A percentile compares a stretch with the other conserved stretches of the same genome.
Conservation (phyloP, 2,113 vertebrate species). For the Prunella himalayana region DNA sequence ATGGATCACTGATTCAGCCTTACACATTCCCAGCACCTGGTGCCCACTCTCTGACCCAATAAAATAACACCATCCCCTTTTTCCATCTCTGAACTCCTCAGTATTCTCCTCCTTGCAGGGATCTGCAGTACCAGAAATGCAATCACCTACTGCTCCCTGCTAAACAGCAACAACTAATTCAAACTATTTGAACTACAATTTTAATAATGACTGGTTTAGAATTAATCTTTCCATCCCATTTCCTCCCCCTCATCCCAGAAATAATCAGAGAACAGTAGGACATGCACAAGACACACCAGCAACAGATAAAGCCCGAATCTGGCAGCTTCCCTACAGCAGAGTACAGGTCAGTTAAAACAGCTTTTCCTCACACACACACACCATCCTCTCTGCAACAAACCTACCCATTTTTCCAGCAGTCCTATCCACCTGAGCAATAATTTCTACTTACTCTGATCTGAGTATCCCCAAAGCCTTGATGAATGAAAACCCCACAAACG, state of each 20-base stretch:
- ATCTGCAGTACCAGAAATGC: constrained; percentile 28
- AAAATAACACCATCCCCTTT: not conserved
- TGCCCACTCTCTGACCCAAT: constrained; percentile 29
- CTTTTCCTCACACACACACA: not conserved
- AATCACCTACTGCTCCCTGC: not conserved
- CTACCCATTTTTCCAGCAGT: not conserved
- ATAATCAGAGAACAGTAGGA: not conserved
- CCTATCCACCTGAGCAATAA: constrained; percentile 41
- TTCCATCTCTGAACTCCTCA: constrained; percentile 24
- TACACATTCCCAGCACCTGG: constrained; percentile 26
- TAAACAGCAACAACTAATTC: constrained; percentile 58
- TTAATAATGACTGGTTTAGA: not conserved
- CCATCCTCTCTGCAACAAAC: constrained; percentile 10
- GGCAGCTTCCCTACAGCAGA: constrained; percentile 42
- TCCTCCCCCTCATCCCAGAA: not conserved
- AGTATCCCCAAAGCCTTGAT: constrained; percentile 76
- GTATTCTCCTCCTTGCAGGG: not conserved
- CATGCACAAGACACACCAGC: constrained; percentile 22
- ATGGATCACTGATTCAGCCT: constrained; percentile 35
- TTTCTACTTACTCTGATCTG: constrained; percentile 86
- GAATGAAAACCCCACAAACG: constrained; percentile 88
- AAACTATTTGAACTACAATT: constrained; percentile 54
- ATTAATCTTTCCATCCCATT: not conserved
- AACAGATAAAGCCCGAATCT: constrained; percentile 60
- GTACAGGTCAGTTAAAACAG: constrained; percentile 36